Evolutionary conservation across 2,113 vertebrate species (phyloP).

Genomic region (Aegithalos caudatus): DNA sequence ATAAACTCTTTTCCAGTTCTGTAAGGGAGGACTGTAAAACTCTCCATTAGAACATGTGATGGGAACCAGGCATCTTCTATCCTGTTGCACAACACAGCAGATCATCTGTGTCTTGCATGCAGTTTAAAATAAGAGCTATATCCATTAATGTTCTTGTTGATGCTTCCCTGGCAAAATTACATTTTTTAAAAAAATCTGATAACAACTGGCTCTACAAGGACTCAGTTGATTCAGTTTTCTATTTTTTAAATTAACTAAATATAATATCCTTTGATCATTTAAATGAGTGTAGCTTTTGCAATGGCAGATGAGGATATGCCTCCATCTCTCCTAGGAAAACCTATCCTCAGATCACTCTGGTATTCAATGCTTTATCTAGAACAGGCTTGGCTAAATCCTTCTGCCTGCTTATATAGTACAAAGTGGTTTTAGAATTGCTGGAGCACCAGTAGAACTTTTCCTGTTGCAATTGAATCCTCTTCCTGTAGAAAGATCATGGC

Average conservation of each 20-base stretch:
- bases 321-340: background rate
- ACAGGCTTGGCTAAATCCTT: background rate
- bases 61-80: background rate
- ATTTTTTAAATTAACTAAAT: background rate
- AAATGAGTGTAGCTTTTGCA: background rate
- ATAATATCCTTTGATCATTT: background rate
- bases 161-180: background rate
- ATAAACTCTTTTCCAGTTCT: background rate
- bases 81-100: fast-evolving
- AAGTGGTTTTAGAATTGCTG: background rate
- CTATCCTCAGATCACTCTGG: background rate
- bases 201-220: background rate
- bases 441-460: background rate
- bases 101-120: background rate
- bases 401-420: background rate
- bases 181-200: background rate
- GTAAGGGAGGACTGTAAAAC: background rate
- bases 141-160: background rate
- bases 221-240: background rate
- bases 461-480: background rate
- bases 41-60: background rate
- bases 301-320: background rate
- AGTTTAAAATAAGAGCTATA: background rate
- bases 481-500: background rate
- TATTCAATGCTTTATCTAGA: background rate